Evolutionary conservation across 2,797 vertebrate species (phyloP).

Genomic region (Thaleichthys pacificus): DNA sequence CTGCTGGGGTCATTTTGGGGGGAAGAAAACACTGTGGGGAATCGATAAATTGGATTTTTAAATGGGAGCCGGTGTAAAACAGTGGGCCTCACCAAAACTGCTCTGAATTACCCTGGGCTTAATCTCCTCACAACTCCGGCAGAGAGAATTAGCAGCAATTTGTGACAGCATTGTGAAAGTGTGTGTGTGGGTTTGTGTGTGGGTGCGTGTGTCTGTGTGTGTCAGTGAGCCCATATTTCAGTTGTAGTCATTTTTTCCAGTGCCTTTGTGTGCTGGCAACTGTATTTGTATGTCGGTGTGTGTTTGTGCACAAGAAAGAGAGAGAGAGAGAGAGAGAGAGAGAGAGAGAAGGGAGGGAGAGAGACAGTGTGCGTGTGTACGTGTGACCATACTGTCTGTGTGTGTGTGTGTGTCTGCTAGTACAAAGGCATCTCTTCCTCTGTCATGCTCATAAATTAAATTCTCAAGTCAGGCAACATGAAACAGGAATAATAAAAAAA

Average conservation of each 20-base stretch:
- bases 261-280: constrained; percentile 48
- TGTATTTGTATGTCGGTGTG: constrained; percentile 36
- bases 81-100: constrained; percentile 59
- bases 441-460: constrained; percentile 76
- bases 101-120: constrained; percentile 67
- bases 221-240: constrained; percentile 36
- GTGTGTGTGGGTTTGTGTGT: constrained; percentile 25
- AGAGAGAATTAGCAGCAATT: constrained; percentile 55
- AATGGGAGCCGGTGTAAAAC: constrained; percentile 63
- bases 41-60: constrained; percentile 71
- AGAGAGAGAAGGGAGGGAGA: too few relatives aligned
- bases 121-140: constrained; percentile 60
- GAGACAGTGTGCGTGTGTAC: constrained; percentile 23
- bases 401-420: constrained; percentile 47
- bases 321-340: too few relatives aligned
- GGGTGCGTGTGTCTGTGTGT: constrained; percentile 33
- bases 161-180: constrained; percentile 18
- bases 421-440: constrained; percentile 61
- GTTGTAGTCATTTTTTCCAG: constrained; percentile 37
- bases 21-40: constrained; percentile 60
- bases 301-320: constrained; percentile 2
- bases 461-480: constrained; percentile 74
- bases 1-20: constrained; percentile 59
- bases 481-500: constrained; percentile 63
- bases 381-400: constrained; percentile 19